Percentiles rank a stretch among this genome's conserved stretches.
Evolutionary conservation across 2,797 vertebrate genomes (phyloP).

Genomic region (Sebastes kiyomatsui): DNA sequence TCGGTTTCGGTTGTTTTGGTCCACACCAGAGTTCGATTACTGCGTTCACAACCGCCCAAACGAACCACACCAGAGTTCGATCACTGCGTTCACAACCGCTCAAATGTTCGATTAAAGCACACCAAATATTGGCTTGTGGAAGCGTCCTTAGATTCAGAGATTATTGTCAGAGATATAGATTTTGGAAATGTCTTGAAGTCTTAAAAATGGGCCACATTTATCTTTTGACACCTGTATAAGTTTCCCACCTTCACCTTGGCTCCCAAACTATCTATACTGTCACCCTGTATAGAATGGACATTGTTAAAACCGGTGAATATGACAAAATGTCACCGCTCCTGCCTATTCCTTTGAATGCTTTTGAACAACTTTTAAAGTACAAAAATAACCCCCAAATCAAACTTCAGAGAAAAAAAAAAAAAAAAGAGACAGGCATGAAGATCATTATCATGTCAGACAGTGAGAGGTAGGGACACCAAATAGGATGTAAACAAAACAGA

Average conservation of each 20-base stretch:
- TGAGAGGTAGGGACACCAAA: constrained; percentile 57
- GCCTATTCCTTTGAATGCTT: constrained; percentile 27
- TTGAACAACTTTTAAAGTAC: constrained; percentile 54
- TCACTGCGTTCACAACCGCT: too few relatives aligned
- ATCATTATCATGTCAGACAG: constrained; percentile 72
- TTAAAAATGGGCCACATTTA: constrained; percentile 18
- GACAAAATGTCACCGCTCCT: constrained; percentile 26
- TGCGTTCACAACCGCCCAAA: too few relatives aligned
- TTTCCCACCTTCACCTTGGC: background rate
- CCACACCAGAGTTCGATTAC: too few relatives aligned
- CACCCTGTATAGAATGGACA: background rate
- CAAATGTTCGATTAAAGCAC: too few relatives aligned
- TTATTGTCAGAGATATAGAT: background rate
- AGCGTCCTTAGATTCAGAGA: background rate
- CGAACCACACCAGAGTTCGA: too few relatives aligned
- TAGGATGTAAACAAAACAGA: constrained; percentile 75
- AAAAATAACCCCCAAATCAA: constrained; percentile 57
- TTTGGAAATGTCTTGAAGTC: background rate
- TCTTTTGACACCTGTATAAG: constrained; percentile 20
- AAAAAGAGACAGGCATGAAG: constrained; percentile 36
- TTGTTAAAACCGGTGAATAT: constrained; percentile 29
- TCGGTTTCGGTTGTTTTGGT: too few relatives aligned
- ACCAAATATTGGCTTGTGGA: too few relatives aligned
- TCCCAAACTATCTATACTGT: background rate
- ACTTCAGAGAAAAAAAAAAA: constrained; percentile 33